Evolutionary conservation across 2,113 vertebrate genomes (phyloP).

Genomic region (Tachysurus vachellii): DNA sequence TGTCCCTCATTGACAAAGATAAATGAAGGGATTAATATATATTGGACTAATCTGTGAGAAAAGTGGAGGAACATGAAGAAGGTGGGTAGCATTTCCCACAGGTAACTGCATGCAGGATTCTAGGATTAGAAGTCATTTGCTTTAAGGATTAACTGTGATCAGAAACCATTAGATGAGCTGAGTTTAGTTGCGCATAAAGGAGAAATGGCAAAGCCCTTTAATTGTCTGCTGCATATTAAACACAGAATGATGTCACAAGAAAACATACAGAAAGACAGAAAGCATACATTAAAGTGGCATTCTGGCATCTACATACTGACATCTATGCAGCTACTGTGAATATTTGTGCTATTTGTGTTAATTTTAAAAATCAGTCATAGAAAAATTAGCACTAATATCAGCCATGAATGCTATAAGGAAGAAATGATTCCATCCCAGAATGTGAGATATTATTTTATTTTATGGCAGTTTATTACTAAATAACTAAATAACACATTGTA

Average conservation of each 20-base stretch:
- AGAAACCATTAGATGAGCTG: conserved; percentile 87
- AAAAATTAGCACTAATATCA: neutral
- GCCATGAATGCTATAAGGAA: neutral
- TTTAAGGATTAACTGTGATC: conserved; percentile 90
- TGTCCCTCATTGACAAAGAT: conserved; percentile 96
- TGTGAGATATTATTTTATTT: neutral
- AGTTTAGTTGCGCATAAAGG: conserved; percentile 72
- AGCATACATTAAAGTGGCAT: neutral
- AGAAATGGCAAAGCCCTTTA: conserved; percentile 72
- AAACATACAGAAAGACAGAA: neutral
- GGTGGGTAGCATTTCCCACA: conserved; percentile 96
- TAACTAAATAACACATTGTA: neutral
- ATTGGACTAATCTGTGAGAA: conserved; percentile 89
- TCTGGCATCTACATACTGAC: neutral
- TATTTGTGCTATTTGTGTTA: neutral
- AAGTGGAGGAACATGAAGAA: conserved; percentile 72
- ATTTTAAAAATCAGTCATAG: neutral
- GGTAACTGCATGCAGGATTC: conserved; percentile 87
- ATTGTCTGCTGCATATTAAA: conserved; percentile 78
- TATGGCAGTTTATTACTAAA: neutral
- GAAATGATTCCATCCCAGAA: neutral
- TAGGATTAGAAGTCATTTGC: conserved; percentile 99
- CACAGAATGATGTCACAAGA: neutral
- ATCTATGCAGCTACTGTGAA: neutral
- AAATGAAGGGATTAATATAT: conserved; percentile 99